Base-by-base conservation (phyloP, 2,888 invertebrate species). In the Spodoptera picta region DNA sequence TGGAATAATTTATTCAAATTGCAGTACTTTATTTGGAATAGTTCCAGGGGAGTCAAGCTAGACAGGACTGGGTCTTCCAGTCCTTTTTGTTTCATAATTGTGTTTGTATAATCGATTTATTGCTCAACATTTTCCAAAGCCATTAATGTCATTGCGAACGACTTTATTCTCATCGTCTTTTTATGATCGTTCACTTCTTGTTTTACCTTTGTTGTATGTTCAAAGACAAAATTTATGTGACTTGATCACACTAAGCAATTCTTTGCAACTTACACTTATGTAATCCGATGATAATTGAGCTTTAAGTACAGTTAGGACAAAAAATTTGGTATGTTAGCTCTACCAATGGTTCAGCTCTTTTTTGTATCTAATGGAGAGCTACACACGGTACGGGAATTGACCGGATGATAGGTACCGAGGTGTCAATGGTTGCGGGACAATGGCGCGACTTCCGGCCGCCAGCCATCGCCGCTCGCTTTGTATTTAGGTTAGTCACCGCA, bases 401-500 rank as follows among this genome's bases (percentile, higher is more conserved):
- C 93, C 91, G 91, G 92, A 92, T 91, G 93, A 89, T 90, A 83
- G 84, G 82, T 86, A 87, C 83, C 85, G 90, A 94, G 92, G 94
- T 94, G 94, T 93, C 93, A 93, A 94, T 92, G 93, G 92, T 93
- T 93, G 92, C 90, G 81, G 90, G 88, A 94, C 94, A 93, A 94
- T 94, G 87, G 94, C 88, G 86, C 83, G 79, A 87, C 88, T 93
- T 94, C 94, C 94, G 94, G 87, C 83, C 84, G 81, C 78, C 81
- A 83, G 83, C 84, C 88, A 87, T 85, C 85, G 87, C 82, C 81
- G 70, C 83, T 83, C 87, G 90, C 91, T 93, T 94, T 93, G 93
- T 93, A 93, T 94, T 92, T 93, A 91, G 93, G 94, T 93, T 94
- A 93, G 90, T 93, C 93, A 93, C 93, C 92, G 91, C 90, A 86